Percentiles rank a stretch among this genome's conserved stretches.
Conservation (phyloP, 2,888 invertebrate species). For the Hypolimnas misippus region DNA sequence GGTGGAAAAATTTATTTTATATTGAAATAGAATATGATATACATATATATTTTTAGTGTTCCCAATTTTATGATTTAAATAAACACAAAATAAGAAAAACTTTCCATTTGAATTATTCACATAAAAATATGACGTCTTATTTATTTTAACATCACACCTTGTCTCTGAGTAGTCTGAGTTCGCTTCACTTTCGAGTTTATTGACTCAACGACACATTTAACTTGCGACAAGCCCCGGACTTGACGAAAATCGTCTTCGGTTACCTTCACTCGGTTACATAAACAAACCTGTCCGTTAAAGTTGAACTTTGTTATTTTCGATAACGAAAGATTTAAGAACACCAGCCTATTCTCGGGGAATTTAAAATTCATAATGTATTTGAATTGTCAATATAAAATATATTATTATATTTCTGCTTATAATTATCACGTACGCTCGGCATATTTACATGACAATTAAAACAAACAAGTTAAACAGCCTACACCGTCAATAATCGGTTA, state of each 20-base stretch:
- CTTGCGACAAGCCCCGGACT: conserved; percentile 28
- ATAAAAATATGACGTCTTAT: conserved; percentile 3
- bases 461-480: no score
- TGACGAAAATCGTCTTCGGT: conserved; percentile 54
- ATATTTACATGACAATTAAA: no score
- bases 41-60: no score
- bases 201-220: conserved; percentile 20
- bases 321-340: conserved; percentile 7
- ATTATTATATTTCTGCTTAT: no score
- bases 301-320: conserved; percentile 16
- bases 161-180: conserved; percentile 1
- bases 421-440: no score
- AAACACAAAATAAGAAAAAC: neutral
- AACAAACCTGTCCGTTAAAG: conserved; percentile 19
- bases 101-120: neutral
- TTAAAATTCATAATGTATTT: neutral
- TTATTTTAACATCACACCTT: conserved; percentile 8
- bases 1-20: no score
- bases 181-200: conserved; percentile 23
- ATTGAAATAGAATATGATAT: no score
- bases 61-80: no score
- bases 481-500: no score
- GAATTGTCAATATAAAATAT: neutral
- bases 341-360: neutral
- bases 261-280: conserved; percentile 43